Base-by-base conservation (phyloP, 1,140 invertebrate genomes). In the Aphidius ervi region DNA sequence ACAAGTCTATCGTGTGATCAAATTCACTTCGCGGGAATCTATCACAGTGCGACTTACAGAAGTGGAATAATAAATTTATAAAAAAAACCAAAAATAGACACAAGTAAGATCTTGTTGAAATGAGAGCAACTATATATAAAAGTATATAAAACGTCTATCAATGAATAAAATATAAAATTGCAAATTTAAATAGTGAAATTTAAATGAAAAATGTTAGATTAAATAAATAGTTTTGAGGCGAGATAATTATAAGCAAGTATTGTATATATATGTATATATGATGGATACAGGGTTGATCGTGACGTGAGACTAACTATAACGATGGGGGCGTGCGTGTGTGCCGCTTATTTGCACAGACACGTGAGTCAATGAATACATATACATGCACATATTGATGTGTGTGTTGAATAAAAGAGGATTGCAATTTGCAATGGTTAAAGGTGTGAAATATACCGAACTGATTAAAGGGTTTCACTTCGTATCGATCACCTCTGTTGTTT, bases 361-460 rank as follows among this genome's bases (percentile, higher is more conserved):
- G 62, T 56, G 56, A 53, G 52, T n/a, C 40, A 10, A 10, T 50
- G 49, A 47, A 46, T 48, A n/a, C n/a, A n/a, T n/a, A 57, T 48
- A 48, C 41, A 10, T 46, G 6, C 47, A 56, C 46, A 20, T 56
- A 45, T 46, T 20, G 5, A 56, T 16, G 10, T 46, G 31, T 59
- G 56, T 31, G 31, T 16, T 42, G 31, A 41, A 42, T 23, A 8
- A 57, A 54, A 23, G 20, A 48, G 42, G 41, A 56, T 23, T 63
- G 57, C 39, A 63, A 63, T 59, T 64, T 64, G 47, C 42, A 7
- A 57, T 56, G 47, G 49, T 60, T 58, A 56, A 42, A 64, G 55
- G 62, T 60, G 62, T 46, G 62, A 64, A 64, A 64, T 60, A 31
- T 31, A 54, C 45, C 52, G 31, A 40, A 10, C 40, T 54, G 56